Base-by-base conservation (phyloP, 92 coral and sea anemone species). In the Epizoanthus stellaris region DNA sequence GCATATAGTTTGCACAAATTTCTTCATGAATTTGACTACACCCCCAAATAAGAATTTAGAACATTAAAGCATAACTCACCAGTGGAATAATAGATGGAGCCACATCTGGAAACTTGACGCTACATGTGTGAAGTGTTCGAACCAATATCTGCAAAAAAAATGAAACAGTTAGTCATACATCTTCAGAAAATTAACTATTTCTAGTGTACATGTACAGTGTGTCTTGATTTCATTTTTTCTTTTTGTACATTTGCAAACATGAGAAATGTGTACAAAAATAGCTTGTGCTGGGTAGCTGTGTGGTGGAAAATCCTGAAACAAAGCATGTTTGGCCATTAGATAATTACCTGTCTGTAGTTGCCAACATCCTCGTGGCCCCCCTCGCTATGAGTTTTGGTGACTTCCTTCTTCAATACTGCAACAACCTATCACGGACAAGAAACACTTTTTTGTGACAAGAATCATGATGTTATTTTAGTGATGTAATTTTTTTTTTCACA, bases 41-140 rank as follows among this genome's bases (percentile, higher is more conserved):
- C 36, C 36, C 36, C 49, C 9, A 43, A 45, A 9, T 10, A 45
- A 45, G 52, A 10, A 52, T 9, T 52, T 52, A 1, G 2, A 52
- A 52, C 14, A 9, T 52, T 53, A 20, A 73, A 34, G 30, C 36
- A n/a, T 49, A 61, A 81, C 97, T 80, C 88, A 97, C 99, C 92
- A 97, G 89, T 8, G 99, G 99, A 6, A 97, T 98, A 80, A 97
- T 95, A 34, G 99, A 97, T 76, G 85, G 90, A 62, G 99, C 99
- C 10, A 97, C 98, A 91, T 97, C 99, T 67, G 99, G 99, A 89
- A 97, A 97, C 90, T 97, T 97, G 47, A 97, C 99, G 77, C 99
- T 97, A 81, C 99, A 97, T 19, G 98, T 92, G 87, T 97, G 99
- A 5, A 97, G 91, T 12, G 99, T 97, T 25, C 99, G 94, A 4